Percentiles rank a stretch among this genome's conserved stretches.
Evolutionary conservation across 1,140 invertebrate genomes (phyloP).

Genomic region (Drosophila nigromelanica): DNA sequence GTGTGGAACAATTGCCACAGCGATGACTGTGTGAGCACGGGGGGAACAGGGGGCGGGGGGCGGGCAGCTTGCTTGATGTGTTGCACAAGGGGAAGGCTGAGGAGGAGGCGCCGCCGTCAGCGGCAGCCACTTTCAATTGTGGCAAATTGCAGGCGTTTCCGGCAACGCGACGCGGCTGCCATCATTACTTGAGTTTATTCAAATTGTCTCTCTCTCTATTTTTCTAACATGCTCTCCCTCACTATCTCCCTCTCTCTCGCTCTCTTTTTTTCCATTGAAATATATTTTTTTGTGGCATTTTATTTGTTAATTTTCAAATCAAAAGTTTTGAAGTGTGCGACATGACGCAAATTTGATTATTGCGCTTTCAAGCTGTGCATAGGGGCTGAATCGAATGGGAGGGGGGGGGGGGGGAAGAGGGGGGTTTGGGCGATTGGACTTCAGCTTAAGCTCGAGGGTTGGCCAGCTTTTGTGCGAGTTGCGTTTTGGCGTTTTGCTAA

Average conservation of each 20-base stretch:
- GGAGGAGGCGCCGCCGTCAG: slow-evolving; percentile 24
- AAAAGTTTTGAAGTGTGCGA: slow-evolving; percentile 53
- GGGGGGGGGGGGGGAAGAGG: neutral
- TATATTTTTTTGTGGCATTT: slow-evolving; percentile 51
- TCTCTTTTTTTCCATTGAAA: slow-evolving; percentile 14
- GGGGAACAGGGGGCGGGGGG: slow-evolving; percentile 7
- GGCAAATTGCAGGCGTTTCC: slow-evolving; percentile 81
- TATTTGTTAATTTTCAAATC: slow-evolving; percentile 81
- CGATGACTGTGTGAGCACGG: neutral
- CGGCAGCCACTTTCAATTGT: slow-evolving; percentile 78
- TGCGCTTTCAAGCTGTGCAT: slow-evolving; percentile 57
- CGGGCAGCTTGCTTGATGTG: neutral
- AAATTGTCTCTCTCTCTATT: neutral
- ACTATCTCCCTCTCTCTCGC: neutral
- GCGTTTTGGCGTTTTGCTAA: slow-evolving; percentile 39
- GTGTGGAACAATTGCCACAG: slow-evolving; percentile 25
- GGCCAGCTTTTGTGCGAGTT: neutral
- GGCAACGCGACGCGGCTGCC: slow-evolving; percentile 46
- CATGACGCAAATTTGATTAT: slow-evolving; percentile 76
- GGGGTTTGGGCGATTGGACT: neutral
- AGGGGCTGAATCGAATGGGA: slow-evolving; percentile 3
- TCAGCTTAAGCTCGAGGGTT: slow-evolving; percentile 12
- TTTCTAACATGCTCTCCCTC: slow-evolving; percentile 1
- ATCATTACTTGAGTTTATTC: slow-evolving; percentile 62
- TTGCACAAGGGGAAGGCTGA: neutral